Evolutionary conservation across 1,140 invertebrate species (phyloP).

Genomic region (Drosophila nebulosa): DNA sequence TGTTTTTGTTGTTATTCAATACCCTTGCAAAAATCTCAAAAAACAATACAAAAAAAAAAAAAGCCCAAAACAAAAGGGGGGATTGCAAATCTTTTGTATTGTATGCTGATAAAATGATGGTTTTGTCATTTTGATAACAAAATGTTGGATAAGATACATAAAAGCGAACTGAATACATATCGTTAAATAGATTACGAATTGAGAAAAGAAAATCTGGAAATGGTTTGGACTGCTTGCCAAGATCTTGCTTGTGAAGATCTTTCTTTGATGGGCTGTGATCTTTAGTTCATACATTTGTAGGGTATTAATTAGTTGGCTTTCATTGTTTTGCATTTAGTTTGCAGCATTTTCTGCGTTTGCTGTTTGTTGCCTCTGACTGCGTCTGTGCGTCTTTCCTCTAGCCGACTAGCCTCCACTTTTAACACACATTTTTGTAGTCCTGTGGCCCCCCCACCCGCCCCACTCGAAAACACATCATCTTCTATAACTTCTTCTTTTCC

Average conservation of each 20-base stretch:
- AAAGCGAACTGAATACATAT: too few species aligned
- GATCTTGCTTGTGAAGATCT: too few species aligned
- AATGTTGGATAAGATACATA: neutral
- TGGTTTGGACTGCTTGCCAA: too few species aligned
- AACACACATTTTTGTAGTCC: neutral
- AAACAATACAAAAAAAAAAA: neutral
- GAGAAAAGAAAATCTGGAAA: too few species aligned
- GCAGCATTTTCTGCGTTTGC: neutral
- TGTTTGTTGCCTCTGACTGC: neutral
- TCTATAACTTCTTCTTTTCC: neutral
- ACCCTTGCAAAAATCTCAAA: constrained; percentile 8
- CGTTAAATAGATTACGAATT: too few species aligned
- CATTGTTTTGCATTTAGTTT: neutral
- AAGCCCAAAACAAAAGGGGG: neutral
- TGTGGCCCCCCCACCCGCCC: too few species aligned
- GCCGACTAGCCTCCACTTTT: neutral
- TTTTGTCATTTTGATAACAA: neutral
- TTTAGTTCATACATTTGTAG: neutral
- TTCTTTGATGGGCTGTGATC: too few species aligned
- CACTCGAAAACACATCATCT: neutral
- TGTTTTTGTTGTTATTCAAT: constrained; percentile 11
- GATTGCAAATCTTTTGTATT: neutral
- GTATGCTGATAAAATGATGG: neutral
- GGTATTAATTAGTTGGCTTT: neutral
- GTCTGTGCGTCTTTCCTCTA: neutral